Evolutionary conservation across 2,113 vertebrate species (phyloP).

Genomic region (Tretioscincus oriximinensis): DNA sequence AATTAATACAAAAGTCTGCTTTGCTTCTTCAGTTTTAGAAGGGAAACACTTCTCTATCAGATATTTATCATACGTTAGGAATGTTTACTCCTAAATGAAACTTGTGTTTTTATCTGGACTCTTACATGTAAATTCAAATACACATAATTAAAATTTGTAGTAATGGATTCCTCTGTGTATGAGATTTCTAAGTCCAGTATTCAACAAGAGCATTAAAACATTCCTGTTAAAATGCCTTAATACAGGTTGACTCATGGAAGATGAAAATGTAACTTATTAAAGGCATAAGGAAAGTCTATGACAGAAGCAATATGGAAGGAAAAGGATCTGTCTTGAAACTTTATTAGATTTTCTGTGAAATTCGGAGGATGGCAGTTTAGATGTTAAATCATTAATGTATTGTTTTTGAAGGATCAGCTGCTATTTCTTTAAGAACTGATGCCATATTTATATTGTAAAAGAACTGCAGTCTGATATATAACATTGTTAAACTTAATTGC

Average conservation of each 20-base stretch:
- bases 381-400: slow-evolving; percentile 46
- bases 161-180: background rate
- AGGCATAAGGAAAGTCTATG: slow-evolving; percentile 14
- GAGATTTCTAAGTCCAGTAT: background rate
- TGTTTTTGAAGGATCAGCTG: slow-evolving; percentile 68
- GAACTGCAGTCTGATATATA: background rate
- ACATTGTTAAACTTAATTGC: slow-evolving; percentile 6
- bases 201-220: background rate
- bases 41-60: background rate
- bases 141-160: background rate
- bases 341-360: slow-evolving; percentile 44
- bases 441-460: slow-evolving; percentile 37
- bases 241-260: slow-evolving; percentile 39
- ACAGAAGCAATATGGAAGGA: background rate
- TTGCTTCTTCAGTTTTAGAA: slow-evolving; percentile 41
- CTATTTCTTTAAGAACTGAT: slow-evolving; percentile 53
- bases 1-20: slow-evolving; percentile 23
- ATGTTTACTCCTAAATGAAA: background rate
- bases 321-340: slow-evolving; percentile 26
- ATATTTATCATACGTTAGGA: background rate
- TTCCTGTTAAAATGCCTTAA: slow-evolving; percentile 14
- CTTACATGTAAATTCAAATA: background rate
- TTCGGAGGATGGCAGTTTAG: slow-evolving; percentile 2
- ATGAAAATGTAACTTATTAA: slow-evolving; percentile 41
- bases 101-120: background rate